Conservation (phyloP, 2,888 invertebrate species). For the Acleris literana region DNA sequence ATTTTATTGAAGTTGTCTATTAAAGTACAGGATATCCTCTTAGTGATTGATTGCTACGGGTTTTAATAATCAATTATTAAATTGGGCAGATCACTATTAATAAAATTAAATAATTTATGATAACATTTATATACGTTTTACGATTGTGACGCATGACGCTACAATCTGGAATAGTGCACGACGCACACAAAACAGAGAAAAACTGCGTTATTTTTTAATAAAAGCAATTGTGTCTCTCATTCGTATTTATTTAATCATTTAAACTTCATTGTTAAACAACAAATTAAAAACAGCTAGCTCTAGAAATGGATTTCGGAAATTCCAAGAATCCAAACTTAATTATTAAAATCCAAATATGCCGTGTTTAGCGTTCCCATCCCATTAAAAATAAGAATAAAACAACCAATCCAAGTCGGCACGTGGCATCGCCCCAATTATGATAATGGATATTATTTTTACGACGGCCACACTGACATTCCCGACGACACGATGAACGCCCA, state of each 20-base stretch:
- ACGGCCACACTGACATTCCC: slow-evolving; percentile 57
- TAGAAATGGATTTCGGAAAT: too few relatives aligned
- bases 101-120: neutral
- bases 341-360: too few relatives aligned
- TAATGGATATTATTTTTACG: slow-evolving; percentile 76
- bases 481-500: slow-evolving; percentile 35
- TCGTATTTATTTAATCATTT: too few relatives aligned
- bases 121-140: too few relatives aligned
- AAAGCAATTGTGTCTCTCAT: too few relatives aligned
- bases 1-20: neutral
- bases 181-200: too few relatives aligned
- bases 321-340: too few relatives aligned
- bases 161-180: too few relatives aligned
- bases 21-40: slow-evolving; percentile 4
- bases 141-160: too few relatives aligned
- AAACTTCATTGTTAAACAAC: too few relatives aligned
- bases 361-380: slow-evolving; percentile 3
- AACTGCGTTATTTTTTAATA: too few relatives aligned
- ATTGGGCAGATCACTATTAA: neutral
- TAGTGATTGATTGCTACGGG: neutral
- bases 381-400: slow-evolving; percentile 47
- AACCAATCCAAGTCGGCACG: slow-evolving; percentile 54
- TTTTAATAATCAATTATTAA: neutral
- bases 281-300: too few relatives aligned
- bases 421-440: slow-evolving; percentile 66